Evolutionary conservation across 2,113 vertebrate species (phyloP), one percentile per base, ranked within the genome.

Genomic region (Numenius arquata): DNA sequence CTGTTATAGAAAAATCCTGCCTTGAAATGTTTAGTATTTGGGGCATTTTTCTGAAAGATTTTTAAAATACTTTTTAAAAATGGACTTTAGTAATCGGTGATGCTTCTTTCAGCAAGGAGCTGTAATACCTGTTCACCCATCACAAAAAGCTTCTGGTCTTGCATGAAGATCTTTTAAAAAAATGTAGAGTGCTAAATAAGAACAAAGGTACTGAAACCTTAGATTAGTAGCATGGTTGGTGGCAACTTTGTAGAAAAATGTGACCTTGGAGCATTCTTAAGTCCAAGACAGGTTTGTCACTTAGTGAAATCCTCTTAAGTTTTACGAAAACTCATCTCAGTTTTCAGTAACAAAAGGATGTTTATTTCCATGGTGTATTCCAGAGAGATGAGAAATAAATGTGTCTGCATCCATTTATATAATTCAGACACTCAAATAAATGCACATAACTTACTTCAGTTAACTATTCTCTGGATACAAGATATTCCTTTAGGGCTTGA

Each of bases 391-490:
- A 14, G 52, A 89, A 89, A 74, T 81, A 88, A 94, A 76, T 56
- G 83, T 71, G 63, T 63, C 79, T 91, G 71, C 71, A 63, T 95
- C 55, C 90, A 66, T 92, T 86, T 91, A 95, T 94, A 76, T 90
- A 21, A 70, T 72, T 96, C 43, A 87, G 70, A 32, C 36, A 25
- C 80, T 95, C 73, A 93, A 92, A 93, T 88, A 95, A 90, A 95
- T 93, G 92, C 78, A 85, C 89, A 81, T 91, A 95, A 93, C 43
- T 93, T 92, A 84, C 50, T 94, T 85, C 58, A 58, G 23, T 87
- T 93, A 91, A 85, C 40, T 95, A 1, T 68, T 81, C 87, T 88
- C 67, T 94, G 63, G 53, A 72, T 92, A 77, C n/a, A 45, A 89
- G 68, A 77, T 88, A 66, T 6, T 91, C 90, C 45, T 92, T 56